Conservation (phyloP, 2,797 vertebrate species). For the Xyrichtys novacula region DNA sequence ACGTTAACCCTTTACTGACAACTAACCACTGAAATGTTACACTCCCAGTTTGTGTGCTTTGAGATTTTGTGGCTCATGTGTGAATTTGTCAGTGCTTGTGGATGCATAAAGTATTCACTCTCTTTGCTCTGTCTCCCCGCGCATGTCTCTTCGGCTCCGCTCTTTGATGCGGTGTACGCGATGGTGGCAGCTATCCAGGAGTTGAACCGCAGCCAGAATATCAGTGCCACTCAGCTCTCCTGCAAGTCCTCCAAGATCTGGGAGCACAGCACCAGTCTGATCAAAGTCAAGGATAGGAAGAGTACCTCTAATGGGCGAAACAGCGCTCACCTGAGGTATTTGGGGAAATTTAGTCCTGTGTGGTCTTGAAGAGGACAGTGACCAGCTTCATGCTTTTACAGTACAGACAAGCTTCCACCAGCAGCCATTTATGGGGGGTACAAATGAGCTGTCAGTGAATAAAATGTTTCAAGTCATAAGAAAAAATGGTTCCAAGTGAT, state of each 20-base stretch:
- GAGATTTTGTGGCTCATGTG: slow-evolving; percentile 34
- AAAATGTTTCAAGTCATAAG: slow-evolving; percentile 51
- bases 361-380: too few relatives aligned
- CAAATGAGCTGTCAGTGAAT: slow-evolving; percentile 60
- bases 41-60: slow-evolving; percentile 38
- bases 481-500: slow-evolving; percentile 49
- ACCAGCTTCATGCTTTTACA: too few relatives aligned
- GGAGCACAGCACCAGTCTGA: slow-evolving; percentile 98
- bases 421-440: too few relatives aligned
- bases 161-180: slow-evolving; percentile 95
- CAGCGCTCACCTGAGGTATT: too few relatives aligned
- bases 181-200: slow-evolving; percentile 96
- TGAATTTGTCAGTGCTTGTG: slow-evolving; percentile 8
- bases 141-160: slow-evolving; percentile 95
- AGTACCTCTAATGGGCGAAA: slow-evolving; percentile 35
- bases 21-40: slow-evolving; percentile 46
- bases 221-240: slow-evolving; percentile 95
- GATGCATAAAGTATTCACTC: slow-evolving; percentile 57
- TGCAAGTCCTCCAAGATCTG: slow-evolving; percentile 99
- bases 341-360: too few relatives aligned
- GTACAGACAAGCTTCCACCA: too few relatives aligned
- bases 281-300: slow-evolving; percentile 99
- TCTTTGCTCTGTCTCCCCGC: slow-evolving; percentile 26
- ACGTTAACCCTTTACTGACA: slow-evolving; percentile 71
- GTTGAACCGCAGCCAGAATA: slow-evolving; percentile 97